Conservation (phyloP, 2,888 invertebrate genomes). For the Junonia oenone region DNA sequence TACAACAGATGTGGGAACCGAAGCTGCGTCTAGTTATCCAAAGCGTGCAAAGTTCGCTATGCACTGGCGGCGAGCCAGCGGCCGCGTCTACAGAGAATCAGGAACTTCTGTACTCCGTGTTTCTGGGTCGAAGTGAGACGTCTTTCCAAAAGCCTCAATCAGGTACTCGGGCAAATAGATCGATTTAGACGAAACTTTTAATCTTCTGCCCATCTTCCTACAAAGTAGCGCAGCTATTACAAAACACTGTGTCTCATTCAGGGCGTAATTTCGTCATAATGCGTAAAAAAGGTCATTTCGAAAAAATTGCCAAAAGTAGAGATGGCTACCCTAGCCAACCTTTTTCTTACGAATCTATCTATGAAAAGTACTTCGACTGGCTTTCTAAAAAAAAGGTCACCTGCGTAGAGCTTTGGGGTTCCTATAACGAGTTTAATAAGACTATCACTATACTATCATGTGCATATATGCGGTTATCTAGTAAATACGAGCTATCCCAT, state of each 20-base stretch:
- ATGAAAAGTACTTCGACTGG: too few species aligned
- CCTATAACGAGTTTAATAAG: too few species aligned
- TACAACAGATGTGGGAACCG: neutral
- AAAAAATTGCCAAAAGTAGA: too few species aligned
- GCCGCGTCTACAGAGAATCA: slow-evolving; percentile 19
- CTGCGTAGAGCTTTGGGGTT: too few species aligned
- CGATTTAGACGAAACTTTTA: neutral
- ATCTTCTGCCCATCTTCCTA: neutral
- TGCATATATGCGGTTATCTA: too few species aligned
- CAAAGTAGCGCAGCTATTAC: too few species aligned
- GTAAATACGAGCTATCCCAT: slow-evolving; percentile 6
- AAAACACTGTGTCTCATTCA: too few species aligned
- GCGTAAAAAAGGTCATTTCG: too few species aligned
- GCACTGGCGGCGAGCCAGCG: slow-evolving; percentile 22
- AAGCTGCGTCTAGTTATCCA: slow-evolving; percentile 12
- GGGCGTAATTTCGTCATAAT: too few species aligned
- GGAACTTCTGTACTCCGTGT: slow-evolving; percentile 24
- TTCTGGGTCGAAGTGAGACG: slow-evolving; percentile 18
- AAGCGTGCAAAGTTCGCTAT: slow-evolving; percentile 17
- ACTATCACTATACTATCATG: too few species aligned
- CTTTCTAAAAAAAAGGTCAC: too few species aligned
- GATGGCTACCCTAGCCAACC: neutral
- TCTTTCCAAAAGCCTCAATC: neutral
- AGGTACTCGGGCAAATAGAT: neutral
- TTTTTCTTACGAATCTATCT: too few species aligned